phyloP scores from a whole-genome alignment of 2,797 vertebrate genomes.

The Mormyrus hasselquistii region DNA sequence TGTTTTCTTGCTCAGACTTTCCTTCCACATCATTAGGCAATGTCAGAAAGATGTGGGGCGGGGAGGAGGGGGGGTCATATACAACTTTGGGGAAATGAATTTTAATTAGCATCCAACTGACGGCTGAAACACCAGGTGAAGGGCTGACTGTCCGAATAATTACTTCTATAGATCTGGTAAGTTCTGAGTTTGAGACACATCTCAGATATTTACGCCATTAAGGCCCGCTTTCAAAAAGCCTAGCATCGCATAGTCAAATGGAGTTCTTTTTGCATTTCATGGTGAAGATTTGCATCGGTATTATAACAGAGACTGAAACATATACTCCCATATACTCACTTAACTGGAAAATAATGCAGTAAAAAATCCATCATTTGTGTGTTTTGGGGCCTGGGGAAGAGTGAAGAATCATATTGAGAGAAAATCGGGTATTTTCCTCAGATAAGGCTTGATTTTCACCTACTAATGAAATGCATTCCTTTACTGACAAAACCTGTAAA shows the following conservation, averaged over 20 bases:
- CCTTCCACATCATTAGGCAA: not conserved
- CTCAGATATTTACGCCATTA: not conserved
- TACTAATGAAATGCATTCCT: not conserved
- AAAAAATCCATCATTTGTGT: not conserved
- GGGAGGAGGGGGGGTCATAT: not conserved
- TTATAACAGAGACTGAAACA: not conserved
- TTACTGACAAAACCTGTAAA: not conserved
- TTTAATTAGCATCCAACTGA: not conserved
- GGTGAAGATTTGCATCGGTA: not conserved
- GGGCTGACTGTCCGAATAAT: conserved; percentile 1
- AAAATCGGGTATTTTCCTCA: not conserved
- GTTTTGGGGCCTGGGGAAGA: not conserved
- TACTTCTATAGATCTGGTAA: conserved; percentile 3
- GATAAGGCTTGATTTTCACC: not conserved
- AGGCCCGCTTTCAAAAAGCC: not conserved
- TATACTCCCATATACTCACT: not conserved
- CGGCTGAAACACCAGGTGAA: not conserved
- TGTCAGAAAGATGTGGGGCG: not conserved
- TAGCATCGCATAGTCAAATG: not conserved
- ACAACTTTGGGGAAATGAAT: not conserved
- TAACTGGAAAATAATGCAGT: conserved; percentile 1
- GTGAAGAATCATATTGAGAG: not conserved
- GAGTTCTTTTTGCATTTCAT: not conserved
- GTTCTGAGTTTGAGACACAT: not conserved
- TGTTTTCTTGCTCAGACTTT: not conserved